A percentile compares a stretch with the other conserved stretches of the same genome.
phyloP scores from a whole-genome alignment of 2,113 vertebrate species.

The Pholis gunnellus region DNA sequence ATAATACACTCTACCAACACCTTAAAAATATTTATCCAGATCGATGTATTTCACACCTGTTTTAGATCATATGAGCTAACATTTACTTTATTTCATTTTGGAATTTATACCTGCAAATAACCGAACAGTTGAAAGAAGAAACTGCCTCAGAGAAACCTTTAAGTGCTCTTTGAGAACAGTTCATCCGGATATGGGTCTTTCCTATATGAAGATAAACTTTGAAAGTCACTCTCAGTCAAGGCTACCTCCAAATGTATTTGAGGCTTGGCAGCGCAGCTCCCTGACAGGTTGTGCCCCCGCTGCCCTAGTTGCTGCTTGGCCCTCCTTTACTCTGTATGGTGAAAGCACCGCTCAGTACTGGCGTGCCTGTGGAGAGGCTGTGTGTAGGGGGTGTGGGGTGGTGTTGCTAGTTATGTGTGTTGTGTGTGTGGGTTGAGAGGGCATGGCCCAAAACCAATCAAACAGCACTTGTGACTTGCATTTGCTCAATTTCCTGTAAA shows the following conservation, averaged over 20 bases:
- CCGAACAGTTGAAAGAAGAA: constrained; percentile 1
- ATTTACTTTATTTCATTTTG: neutral
- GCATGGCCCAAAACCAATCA: constrained; percentile 58
- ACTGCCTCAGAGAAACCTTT: neutral
- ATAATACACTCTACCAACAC: neutral
- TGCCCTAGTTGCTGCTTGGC: constrained; percentile 76
- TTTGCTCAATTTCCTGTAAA: constrained; percentile 39
- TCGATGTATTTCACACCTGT: neutral
- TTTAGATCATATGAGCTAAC: neutral
- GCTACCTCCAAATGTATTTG: constrained; percentile 79
- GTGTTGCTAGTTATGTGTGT: constrained; percentile 48
- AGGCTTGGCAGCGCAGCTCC: constrained; percentile 78
- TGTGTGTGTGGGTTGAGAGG: constrained; percentile 22
- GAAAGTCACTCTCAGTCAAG: constrained; percentile 84
- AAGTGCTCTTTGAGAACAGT: constrained; percentile 2
- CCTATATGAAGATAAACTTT: constrained; percentile 72
- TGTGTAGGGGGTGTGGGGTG: constrained; percentile 43
- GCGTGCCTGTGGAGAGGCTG: constrained; percentile 65
- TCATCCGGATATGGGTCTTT: constrained; percentile 39
- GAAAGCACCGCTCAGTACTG: constrained; percentile 66
- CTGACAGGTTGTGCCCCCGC: constrained; percentile 83
- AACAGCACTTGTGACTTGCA: constrained; percentile 61
- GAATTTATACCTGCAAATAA: neutral
- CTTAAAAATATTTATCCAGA: neutral
- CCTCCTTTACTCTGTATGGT: constrained; percentile 69